phyloP scores from a whole-genome alignment of 2,797 vertebrate species.

The Mus minutoides region DNA sequence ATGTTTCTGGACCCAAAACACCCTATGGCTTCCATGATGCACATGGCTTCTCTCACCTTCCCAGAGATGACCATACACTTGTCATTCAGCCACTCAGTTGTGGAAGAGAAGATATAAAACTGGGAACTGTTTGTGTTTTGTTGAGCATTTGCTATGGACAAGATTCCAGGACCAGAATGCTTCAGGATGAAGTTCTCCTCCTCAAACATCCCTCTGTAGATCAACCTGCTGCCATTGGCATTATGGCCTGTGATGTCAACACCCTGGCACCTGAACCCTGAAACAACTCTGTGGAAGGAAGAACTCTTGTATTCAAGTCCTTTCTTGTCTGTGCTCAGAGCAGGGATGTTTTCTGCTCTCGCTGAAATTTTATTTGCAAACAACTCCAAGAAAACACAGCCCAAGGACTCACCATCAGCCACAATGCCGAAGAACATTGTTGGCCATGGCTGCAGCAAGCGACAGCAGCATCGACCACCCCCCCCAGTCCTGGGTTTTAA shows the following conservation, averaged over 20 bases:
- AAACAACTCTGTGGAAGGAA: not conserved
- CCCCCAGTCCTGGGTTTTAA: not conserved
- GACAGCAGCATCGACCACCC: not conserved
- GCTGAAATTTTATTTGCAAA: not conserved
- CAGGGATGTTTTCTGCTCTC: not conserved
- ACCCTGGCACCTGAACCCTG: not conserved
- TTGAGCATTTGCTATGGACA: not conserved
- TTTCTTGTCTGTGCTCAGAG: not conserved
- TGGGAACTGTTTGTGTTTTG: not conserved
- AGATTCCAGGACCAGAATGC: not conserved
- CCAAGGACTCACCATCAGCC: not conserved
- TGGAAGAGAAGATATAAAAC: not conserved
- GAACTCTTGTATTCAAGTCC: not conserved
- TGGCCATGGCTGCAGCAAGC: not conserved
- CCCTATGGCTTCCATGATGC: not conserved
- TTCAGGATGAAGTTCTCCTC: not conserved
- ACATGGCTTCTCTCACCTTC: not conserved
- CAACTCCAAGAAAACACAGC: not conserved
- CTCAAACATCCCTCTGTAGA: not conserved
- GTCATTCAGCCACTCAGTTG: not conserved
- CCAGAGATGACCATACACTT: not conserved
- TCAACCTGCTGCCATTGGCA: not conserved
- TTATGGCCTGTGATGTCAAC: not conserved
- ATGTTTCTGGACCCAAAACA: not conserved
- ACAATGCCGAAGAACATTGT: not conserved